Evolutionary conservation across 2,888 invertebrate genomes (phyloP).

Genomic region (Nephrotoma flavescens): DNA sequence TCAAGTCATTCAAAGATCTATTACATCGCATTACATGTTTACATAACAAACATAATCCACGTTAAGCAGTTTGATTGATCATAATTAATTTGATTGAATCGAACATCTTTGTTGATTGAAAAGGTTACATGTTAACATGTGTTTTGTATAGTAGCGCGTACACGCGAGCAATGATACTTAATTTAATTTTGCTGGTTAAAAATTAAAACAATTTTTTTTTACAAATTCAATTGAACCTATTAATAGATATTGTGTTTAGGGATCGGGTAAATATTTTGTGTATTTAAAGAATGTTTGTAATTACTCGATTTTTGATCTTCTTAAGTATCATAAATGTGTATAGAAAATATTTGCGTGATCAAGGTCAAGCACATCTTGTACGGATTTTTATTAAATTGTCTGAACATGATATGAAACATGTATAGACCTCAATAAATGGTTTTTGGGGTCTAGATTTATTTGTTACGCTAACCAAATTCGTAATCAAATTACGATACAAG

Average conservation of each 20-base stretch:
- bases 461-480: too few relatives aligned
- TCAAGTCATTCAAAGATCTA: neutral
- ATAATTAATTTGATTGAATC: neutral
- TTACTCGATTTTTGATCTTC: neutral
- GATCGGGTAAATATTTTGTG: neutral
- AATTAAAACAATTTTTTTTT: neutral
- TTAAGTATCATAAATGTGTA: neutral
- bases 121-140: neutral
- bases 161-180: neutral
- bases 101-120: neutral
- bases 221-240: neutral
- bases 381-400: too few relatives aligned
- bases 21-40: neutral
- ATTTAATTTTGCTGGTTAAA: too few relatives aligned
- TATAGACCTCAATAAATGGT: too few relatives aligned
- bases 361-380: too few relatives aligned
- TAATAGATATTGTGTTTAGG: neutral
- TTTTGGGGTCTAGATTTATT: too few relatives aligned
- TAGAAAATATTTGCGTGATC: too few relatives aligned
- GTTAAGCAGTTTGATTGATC: neutral
- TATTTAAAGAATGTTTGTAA: neutral
- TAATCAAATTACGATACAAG: too few relatives aligned
- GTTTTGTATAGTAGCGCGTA: neutral
- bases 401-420: too few relatives aligned
- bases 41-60: neutral